Base-by-base conservation (phyloP, 2,113 vertebrate genomes). In the Galbula dea region DNA sequence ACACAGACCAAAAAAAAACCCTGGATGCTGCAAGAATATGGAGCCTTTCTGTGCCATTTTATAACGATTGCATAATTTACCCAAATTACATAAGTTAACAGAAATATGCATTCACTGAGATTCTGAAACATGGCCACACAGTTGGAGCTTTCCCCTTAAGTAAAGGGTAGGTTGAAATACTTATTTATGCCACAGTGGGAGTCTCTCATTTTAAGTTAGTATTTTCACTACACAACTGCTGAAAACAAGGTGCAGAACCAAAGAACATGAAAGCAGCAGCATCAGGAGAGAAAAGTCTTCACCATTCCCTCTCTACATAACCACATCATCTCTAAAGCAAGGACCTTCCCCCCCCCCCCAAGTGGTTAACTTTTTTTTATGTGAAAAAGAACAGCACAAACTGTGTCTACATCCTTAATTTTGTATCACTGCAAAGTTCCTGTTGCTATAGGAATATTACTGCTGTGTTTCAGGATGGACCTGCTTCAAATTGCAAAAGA, bases 231-330 rank as follows among this genome's bases (percentile, higher is more conserved):
- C 9, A 29, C 48, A 72, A 6, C 45, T 76, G 55, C 54, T 86
- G 68, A 68, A 86, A 95, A 69, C 43, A 27, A 62, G 73, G 63
- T 62, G 58, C n/a, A 71, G 37, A 77, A 59, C 30, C 32, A 71
- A 87, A 80, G 71, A 85, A 63, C 54, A 65, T 3, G 29, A 88
- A 89, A 86, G 68, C 75, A 86, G 68, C 75, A 39, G 93, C 81
- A 93, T 73, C 34, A 85, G 69, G 87, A 90, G 68, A 84, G 54
- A 59, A 84, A 14, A 89, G 58, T 69, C 77, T 91, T 92, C 86
- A 71, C 89, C 73, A 10, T 52, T 91, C 69, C 65, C 62, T 96
- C 62, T 29, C 26, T 49, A 46, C 67, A 45, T 15, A 52, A 67
- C 49, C 48, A 58, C 30, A 85, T 9, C 21, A 57, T 61, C 76